Percentiles rank a stretch among this genome's conserved stretches.
Conservation (phyloP, 2,797 vertebrate genomes). For the Nannoperca obscura region DNA sequence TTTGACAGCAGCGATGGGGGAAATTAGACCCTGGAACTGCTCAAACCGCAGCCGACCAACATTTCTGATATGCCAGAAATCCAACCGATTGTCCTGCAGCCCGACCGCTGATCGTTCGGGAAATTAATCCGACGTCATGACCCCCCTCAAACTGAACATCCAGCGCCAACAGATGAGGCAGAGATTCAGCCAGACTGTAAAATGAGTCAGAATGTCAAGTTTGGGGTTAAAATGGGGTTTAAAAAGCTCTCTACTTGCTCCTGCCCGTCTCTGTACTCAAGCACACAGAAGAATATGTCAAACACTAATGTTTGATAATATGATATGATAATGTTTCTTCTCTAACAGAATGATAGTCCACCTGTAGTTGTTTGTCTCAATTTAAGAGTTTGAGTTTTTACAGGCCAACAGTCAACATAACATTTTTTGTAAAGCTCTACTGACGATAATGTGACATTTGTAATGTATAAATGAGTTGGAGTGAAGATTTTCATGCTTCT, state of each 20-base stretch:
- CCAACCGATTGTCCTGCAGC: no score
- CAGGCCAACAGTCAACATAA: neutral
- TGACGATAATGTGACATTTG: neutral
- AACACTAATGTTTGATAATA: no score
- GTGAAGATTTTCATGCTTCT: neutral
- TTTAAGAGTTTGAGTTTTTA: neutral
- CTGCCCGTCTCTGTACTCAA: neutral
- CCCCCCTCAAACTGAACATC: no score
- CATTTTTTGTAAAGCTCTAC: neutral
- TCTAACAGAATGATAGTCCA: neutral
- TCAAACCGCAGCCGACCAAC: neutral
- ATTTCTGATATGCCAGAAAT: neutral
- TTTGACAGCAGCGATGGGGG: neutral
- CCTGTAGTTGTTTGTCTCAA: neutral
- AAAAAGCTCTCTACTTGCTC: neutral
- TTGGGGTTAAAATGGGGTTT: neutral
- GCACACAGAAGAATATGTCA: neutral
- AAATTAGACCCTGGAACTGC: neutral
- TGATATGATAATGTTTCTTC: neutral
- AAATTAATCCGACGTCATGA: no score
- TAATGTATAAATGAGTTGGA: neutral
- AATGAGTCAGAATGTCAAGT: rapidly evolving
- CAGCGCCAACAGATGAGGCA: neutral
- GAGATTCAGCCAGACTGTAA: neutral
- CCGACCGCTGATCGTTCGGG: no score